Evolutionary conservation across 92 coral and sea anemone genomes (phyloP).

Genomic region (Heliopora coerulea): DNA sequence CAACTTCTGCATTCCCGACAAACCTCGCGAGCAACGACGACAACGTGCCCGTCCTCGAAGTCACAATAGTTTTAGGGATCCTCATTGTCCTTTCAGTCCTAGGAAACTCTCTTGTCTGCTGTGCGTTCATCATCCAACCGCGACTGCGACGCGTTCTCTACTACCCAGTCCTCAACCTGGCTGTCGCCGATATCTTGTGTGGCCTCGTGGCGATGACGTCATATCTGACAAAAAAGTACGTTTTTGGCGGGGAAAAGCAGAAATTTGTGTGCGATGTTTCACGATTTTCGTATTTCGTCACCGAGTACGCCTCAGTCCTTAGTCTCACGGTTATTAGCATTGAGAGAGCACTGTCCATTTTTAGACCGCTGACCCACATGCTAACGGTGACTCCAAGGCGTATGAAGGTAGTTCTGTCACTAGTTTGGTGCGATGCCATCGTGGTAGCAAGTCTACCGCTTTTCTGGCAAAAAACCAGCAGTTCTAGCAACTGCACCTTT

Average conservation of each 20-base stretch:
- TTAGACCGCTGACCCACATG: constrained; percentile 34
- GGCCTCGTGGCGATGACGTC: constrained; percentile 46
- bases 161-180: constrained; percentile 41
- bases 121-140: constrained; percentile 36
- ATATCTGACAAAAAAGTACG: constrained; percentile 40
- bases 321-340: constrained; percentile 29
- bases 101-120: constrained; percentile 26
- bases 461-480: constrained; percentile 10
- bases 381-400: constrained; percentile 30
- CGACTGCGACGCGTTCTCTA: constrained; percentile 37
- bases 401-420: constrained; percentile 10
- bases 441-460: constrained; percentile 19
- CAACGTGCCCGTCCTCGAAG: not conserved
- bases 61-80: constrained; percentile 4
- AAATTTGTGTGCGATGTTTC: constrained; percentile 41
- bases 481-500: not conserved
- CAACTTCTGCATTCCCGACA: not conserved
- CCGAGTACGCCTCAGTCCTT: constrained; percentile 39
- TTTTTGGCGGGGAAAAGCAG: constrained; percentile 32
- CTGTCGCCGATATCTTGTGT: constrained; percentile 44
- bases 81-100: constrained; percentile 15
- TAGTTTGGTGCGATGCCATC: constrained; percentile 20
- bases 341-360: constrained; percentile 18
- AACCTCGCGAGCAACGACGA: not conserved
- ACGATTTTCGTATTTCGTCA: constrained; percentile 40